These are phyloP conservation scores for Ochotona curzoniae DNA, from an alignment of 2,113 vertebrate species.

Conservation along the genomic window DNA sequence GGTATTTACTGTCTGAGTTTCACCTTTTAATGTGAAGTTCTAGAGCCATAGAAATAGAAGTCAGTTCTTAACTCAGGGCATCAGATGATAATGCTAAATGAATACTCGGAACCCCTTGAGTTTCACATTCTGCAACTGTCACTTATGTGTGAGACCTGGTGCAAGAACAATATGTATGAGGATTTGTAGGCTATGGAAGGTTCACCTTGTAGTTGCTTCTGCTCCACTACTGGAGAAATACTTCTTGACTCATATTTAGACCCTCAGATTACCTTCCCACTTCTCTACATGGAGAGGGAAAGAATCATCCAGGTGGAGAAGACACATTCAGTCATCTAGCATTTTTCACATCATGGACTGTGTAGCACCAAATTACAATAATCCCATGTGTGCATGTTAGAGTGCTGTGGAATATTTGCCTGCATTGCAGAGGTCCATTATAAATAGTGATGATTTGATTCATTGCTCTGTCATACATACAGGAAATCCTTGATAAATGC, in stretches of 20 bases:
- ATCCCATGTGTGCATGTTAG: neutral
- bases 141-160: neutral
- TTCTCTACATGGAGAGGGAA: neutral
- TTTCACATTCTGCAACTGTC: neutral
- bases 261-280: neutral
- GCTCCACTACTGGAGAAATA: neutral
- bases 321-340: neutral
- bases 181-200: neutral
- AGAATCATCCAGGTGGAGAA: neutral
- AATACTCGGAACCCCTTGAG: neutral
- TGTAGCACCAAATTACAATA: neutral
- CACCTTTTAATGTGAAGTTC: slow-evolving; percentile 3
- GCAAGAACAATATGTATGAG: neutral
- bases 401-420: too few species aligned
- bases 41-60: neutral
- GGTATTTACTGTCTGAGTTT: slow-evolving; percentile 3
- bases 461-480: neutral
- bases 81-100: neutral
- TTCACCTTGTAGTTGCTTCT: neutral
- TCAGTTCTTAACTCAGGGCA: neutral
- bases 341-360: neutral
- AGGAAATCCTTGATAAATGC: neutral
- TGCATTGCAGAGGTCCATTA: neutral
- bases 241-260: slow-evolving; percentile 5
- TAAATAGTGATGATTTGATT: slow-evolving; percentile 19